Percentiles rank a stretch among this genome's conserved stretches.
Evolutionary conservation across 1,140 invertebrate species (phyloP).

Genomic region (Drosophila erecta): DNA sequence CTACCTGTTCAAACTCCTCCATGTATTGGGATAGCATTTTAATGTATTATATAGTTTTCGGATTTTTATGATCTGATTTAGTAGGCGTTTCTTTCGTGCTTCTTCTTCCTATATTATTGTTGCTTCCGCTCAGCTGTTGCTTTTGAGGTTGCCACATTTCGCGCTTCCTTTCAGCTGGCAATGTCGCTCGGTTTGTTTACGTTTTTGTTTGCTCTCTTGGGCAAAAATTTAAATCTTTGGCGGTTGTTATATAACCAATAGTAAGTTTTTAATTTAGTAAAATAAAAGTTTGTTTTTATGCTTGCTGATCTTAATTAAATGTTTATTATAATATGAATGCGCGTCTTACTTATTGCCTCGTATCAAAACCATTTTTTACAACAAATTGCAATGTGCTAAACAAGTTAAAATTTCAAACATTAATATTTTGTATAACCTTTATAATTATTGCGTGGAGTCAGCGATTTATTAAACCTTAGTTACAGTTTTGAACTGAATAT

Average conservation of each 20-base stretch:
- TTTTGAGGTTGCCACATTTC: slow-evolving; percentile 28
- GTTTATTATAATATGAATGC: slow-evolving; percentile 63
- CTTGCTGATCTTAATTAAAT: slow-evolving; percentile 41
- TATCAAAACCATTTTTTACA: slow-evolving; percentile 74
- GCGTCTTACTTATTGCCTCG: slow-evolving; percentile 62
- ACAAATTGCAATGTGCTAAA: slow-evolving; percentile 76
- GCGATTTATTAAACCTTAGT: slow-evolving; percentile 65
- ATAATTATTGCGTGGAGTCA: slow-evolving; percentile 67
- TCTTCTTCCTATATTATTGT: slow-evolving; percentile 33
- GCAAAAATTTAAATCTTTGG: slow-evolving; percentile 22
- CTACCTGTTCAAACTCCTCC: slow-evolving; percentile 92
- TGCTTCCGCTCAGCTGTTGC: slow-evolving; percentile 38
- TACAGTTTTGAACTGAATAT: slow-evolving; percentile 74
- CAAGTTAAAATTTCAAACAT: slow-evolving; percentile 79
- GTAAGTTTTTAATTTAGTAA: background rate
- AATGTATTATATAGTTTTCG: slow-evolving; percentile 85
- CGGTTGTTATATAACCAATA: slow-evolving; percentile 29
- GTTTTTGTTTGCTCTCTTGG: slow-evolving; percentile 24
- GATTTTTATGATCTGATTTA: slow-evolving; percentile 21
- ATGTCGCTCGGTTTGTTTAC: slow-evolving; percentile 14
- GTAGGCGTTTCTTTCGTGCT: slow-evolving; percentile 50
- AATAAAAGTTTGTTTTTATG: slow-evolving; percentile 15
- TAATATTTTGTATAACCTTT: slow-evolving; percentile 59
- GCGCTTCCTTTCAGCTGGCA: slow-evolving; percentile 11
- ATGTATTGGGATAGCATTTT: slow-evolving; percentile 93